phyloP scores from a whole-genome alignment of 2,888 invertebrate species.

The Capitulum mitella region DNA sequence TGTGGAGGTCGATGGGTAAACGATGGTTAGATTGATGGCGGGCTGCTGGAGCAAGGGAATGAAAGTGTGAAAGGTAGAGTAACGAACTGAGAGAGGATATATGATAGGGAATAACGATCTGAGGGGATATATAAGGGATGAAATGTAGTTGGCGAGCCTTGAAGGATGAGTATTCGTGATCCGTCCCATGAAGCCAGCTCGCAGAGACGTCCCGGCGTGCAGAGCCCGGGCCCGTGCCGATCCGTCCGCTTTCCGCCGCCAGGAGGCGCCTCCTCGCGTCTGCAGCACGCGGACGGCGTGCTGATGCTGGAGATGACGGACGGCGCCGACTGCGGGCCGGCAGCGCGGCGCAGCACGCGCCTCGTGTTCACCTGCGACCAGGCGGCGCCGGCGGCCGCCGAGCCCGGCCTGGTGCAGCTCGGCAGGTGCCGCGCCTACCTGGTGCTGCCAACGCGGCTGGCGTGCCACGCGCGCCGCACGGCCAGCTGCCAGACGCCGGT shows the following conservation, averaged over 20 bases:
- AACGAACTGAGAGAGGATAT: not conserved
- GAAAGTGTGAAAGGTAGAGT: too few relatives aligned
- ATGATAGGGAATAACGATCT: not conserved
- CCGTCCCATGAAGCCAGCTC: not conserved
- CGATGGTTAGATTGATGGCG: too few relatives aligned
- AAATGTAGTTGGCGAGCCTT: too few relatives aligned
- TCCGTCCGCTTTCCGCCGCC: not conserved
- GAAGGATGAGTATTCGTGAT: too few relatives aligned
- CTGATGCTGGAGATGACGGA: not conserved
- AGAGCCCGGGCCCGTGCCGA: not conserved
- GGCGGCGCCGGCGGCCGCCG: not conserved
- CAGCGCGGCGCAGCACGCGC: not conserved
- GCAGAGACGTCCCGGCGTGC: not conserved
- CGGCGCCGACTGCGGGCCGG: not conserved
- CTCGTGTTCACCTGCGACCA: conserved; percentile 5
- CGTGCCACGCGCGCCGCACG: not conserved
- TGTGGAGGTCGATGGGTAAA: too few relatives aligned
- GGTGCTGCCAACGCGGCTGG: not conserved
- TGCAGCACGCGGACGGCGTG: not conserved
- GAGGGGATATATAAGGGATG: too few relatives aligned
- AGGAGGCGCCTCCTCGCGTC: not conserved
- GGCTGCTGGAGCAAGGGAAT: too few relatives aligned
- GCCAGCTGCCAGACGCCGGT: not conserved
- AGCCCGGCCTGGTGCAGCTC: not conserved
- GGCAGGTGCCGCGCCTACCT: not conserved